Percentiles rank a stretch among this genome's conserved stretches.
Evolutionary conservation across 2,888 invertebrate species (phyloP).

Genomic region (Chymomyza fuscimana): DNA sequence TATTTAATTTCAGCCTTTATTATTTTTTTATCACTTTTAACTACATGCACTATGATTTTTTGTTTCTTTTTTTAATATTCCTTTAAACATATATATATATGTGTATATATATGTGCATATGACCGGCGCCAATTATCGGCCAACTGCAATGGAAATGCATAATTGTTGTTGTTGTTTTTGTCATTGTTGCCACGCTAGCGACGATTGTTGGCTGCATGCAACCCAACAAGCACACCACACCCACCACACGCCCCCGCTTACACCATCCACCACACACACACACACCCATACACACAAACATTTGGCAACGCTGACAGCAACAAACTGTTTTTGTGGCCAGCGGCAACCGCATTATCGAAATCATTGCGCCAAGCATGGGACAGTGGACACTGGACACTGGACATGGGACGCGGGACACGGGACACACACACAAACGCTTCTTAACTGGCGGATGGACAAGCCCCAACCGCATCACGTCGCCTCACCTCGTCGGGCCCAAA

Average conservation of each 20-base stretch:
- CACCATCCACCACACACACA: not conserved
- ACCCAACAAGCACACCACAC: slow-evolving; percentile 6
- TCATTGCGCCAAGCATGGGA: slow-evolving; percentile 50
- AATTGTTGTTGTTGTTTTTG: slow-evolving; percentile 27
- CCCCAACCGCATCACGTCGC: slow-evolving; percentile 7
- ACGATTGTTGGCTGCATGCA: slow-evolving; percentile 2
- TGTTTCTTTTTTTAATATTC: not conserved
- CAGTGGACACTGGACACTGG: not conserved
- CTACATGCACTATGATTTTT: not conserved
- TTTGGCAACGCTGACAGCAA: slow-evolving; percentile 55
- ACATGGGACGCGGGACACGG: not conserved
- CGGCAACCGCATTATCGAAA: slow-evolving; percentile 71
- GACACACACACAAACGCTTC: not conserved
- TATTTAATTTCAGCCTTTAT: not conserved
- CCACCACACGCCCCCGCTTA: not conserved
- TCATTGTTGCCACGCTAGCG: slow-evolving; percentile 4
- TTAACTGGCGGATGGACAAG: not conserved
- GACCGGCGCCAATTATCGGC: slow-evolving; percentile 63
- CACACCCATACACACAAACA: not conserved
- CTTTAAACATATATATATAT: not conserved
- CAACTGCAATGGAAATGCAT: slow-evolving; percentile 38
- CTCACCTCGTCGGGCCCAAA: slow-evolving; percentile 45
- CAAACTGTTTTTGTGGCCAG: slow-evolving; percentile 71
- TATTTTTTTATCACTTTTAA: not conserved
- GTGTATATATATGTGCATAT: slow-evolving; percentile 31